Conservation (phyloP, 1,140 invertebrate genomes). For the Branchinecta lynchi region DNA sequence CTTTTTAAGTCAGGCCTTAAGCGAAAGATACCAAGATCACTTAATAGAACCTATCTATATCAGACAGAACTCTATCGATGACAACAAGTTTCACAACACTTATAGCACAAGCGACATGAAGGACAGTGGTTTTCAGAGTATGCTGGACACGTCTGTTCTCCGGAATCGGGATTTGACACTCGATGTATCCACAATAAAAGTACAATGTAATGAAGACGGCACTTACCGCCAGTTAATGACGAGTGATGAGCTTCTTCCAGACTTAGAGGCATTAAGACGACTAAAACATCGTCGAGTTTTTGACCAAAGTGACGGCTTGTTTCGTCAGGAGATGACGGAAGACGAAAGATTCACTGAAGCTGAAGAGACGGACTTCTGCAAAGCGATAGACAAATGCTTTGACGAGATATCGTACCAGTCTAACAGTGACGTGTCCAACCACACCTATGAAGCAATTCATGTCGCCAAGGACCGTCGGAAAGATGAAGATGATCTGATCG, state of each 20-base stretch:
- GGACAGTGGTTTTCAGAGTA: slow-evolving; percentile 8
- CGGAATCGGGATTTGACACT: neutral
- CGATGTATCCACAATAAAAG: neutral
- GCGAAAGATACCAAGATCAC: too few species aligned
- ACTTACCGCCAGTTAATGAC: neutral
- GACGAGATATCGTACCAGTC: neutral
- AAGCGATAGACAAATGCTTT: neutral
- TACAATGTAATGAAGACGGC: neutral
- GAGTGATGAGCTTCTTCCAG: neutral
- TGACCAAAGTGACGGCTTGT: too few species aligned
- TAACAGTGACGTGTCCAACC: neutral
- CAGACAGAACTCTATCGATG: too few species aligned
- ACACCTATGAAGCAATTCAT: neutral
- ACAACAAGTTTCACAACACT: too few species aligned
- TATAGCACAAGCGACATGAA: too few species aligned
- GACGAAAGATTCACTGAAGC: too few species aligned
- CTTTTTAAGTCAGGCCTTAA: too few species aligned
- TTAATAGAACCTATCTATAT: too few species aligned
- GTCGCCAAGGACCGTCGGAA: neutral
- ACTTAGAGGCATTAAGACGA: too few species aligned
- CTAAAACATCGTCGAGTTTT: too few species aligned
- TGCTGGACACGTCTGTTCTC: neutral
- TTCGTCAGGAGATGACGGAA: too few species aligned
- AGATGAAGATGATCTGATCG: neutral
- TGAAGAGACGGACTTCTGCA: neutral